phyloP scores from a whole-genome alignment of 2,797 vertebrate genomes.

The Amphiprion clarkii region DNA sequence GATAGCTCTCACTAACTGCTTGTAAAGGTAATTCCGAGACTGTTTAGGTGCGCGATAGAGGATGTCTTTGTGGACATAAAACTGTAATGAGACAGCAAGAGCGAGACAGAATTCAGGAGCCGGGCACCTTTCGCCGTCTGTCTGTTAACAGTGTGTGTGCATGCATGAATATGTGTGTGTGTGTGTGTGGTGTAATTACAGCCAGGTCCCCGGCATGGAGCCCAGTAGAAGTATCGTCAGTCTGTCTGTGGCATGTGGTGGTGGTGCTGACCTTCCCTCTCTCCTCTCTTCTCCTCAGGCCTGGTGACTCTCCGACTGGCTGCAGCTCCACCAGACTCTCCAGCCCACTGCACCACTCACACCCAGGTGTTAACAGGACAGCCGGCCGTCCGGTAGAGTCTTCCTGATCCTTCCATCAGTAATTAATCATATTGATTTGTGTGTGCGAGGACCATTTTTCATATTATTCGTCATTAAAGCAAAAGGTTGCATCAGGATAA shows the following conservation, averaged over 20 bases:
- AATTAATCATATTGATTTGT: constrained; percentile 15
- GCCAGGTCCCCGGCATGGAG: constrained; percentile 80
- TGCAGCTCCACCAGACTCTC: constrained; percentile 42
- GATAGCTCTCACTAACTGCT: not conserved
- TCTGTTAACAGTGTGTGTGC: constrained; percentile 63
- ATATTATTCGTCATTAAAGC: constrained; percentile 5
- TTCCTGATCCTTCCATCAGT: not conserved
- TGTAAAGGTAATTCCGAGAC: constrained; percentile 11
- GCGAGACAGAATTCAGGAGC: constrained; percentile 58
- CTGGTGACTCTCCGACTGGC: constrained; percentile 66
- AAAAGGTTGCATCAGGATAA: not conserved
- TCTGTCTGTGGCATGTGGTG: constrained; percentile 84
- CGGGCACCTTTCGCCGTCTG: constrained; percentile 65
- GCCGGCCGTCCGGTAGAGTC: constrained; percentile 34
- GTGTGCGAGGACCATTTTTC: not conserved
- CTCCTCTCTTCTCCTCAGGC: constrained; percentile 49
- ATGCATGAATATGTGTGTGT: constrained; percentile 17
- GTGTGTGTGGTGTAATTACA: constrained; percentile 81
- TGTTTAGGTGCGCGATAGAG: constrained; percentile 39
- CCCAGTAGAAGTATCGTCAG: constrained; percentile 84
- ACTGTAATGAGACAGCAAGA: constrained; percentile 42
- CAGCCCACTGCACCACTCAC: constrained; percentile 33
- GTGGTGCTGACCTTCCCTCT: constrained; percentile 77
- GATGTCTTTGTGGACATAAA: constrained; percentile 47
- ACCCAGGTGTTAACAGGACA: constrained; percentile 76